Evolutionary conservation across 2,888 invertebrate genomes (phyloP).

Genomic region (Vandiemenella viatica): DNA sequence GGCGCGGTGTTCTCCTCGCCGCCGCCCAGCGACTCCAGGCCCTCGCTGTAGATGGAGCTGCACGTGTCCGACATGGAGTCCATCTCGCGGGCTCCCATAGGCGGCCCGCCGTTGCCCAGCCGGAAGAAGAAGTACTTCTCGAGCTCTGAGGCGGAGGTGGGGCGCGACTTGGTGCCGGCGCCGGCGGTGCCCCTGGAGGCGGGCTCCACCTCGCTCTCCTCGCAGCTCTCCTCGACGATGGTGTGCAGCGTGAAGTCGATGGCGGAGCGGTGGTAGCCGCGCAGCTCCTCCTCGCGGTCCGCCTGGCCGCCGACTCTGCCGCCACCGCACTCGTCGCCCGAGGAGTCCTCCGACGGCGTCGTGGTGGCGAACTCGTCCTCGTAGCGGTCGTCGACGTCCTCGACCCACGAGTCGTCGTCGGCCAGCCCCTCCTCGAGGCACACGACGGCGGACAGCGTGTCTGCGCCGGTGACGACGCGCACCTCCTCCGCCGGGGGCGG

Average conservation of each 20-base stretch:
- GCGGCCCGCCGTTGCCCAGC: constrained; percentile 51
- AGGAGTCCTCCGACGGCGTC: constrained; percentile 39
- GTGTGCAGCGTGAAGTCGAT: constrained; percentile 85
- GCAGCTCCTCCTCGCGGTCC: constrained; percentile 65
- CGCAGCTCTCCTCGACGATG: constrained; percentile 86
- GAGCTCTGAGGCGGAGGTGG: constrained; percentile 63
- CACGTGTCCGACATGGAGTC: constrained; percentile 51
- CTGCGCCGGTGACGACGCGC: constrained; percentile 52
- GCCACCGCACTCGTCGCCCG: constrained; percentile 34
- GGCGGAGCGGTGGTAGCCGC: constrained; percentile 66
- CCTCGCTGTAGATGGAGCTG: constrained; percentile 70
- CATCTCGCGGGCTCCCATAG: constrained; percentile 11
- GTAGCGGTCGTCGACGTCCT: constrained; percentile 61
- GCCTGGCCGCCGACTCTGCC: constrained; percentile 37
- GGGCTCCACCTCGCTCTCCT: constrained; percentile 64
- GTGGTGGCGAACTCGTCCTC: constrained; percentile 38
- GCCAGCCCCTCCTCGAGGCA: constrained; percentile 74
- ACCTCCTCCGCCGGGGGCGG: constrained; percentile 24
- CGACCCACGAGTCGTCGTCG: constrained; percentile 85
- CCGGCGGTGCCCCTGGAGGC: background rate
- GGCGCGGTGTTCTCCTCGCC: constrained; percentile 4
- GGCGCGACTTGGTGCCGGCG: constrained; percentile 37
- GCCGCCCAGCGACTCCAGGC: constrained; percentile 49
- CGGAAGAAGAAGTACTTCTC: constrained; percentile 86
- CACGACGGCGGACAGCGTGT: constrained; percentile 53